Base-by-base conservation (phyloP, 2,888 invertebrate species). In the Hoplodrina blanda region DNA sequence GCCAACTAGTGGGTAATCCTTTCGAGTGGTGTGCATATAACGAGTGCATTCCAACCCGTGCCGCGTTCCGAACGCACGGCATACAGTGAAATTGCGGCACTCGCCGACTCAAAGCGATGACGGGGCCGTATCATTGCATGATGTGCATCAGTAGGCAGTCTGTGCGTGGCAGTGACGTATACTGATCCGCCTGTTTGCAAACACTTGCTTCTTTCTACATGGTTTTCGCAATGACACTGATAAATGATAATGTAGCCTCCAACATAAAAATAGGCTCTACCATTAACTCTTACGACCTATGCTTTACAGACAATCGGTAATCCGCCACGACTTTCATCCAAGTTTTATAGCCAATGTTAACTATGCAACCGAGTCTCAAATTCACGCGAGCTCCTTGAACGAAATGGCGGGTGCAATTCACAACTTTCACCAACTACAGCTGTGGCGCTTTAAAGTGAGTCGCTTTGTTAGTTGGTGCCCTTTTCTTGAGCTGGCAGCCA, bases 1-100 rank as follows among this genome's bases (percentile, higher is more conserved):
- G 90, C 91, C 92, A 92, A 93, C 93, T 91, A 93, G 91, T 89
- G 90, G 91, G 93, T 94, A 94, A 95, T 94, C 95, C 94, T 92
- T 91, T 92, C 91, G 91, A 94, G 94, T 92, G 91, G 90, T 91
- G 92, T 91, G 93, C 92, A 93, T 93, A 94, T 92, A 94, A 93
- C 92, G 90, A 92, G 90, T 93, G 91, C 93, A 91, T 90, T 89
- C 92, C 89, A 86, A 88, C 83, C 89, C 88, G 87, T 87, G 86
- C 87, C 88, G 86, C 85, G 88, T 87, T 86, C 85, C 82, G 79
- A 84, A 87, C 87, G 86, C 87, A 85, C 84, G 79, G 85, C 87
- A 85, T 84, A 87, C 86, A 89, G 88, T 89, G 91, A 91, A 93
- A 93, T 92, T 93, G 93, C 93, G 87, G 91, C 90, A 89, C 91